These are phyloP conservation scores for Hirudo medicinalis DNA, from an alignment of 1,140 invertebrate species.

Conservation along the genomic window DNA sequence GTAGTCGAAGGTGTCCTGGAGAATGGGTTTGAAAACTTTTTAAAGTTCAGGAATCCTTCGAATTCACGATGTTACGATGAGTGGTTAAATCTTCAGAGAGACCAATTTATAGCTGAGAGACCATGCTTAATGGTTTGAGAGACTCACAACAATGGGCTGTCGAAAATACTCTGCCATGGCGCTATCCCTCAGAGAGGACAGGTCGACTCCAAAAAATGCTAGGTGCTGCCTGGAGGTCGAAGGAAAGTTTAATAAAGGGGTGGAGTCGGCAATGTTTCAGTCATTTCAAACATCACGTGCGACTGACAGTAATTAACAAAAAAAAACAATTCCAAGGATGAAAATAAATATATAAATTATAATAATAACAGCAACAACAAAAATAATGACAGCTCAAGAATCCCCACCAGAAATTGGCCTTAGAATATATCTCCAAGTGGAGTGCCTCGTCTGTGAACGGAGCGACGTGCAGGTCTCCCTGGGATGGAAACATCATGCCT, in stretches of 20 bases:
- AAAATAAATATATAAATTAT: not conserved
- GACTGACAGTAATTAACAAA: not conserved
- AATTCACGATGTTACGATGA: no score
- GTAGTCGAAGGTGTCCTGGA: constrained; percentile 87
- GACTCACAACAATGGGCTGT: constrained; percentile 73
- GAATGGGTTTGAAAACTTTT: constrained; percentile 18
- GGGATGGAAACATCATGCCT: constrained; percentile 83
- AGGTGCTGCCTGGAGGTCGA: constrained; percentile 21
- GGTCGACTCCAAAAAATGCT: constrained; percentile 88
- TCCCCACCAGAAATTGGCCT: constrained; percentile 97
- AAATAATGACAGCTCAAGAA: not conserved
- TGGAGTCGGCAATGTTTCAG: not conserved
- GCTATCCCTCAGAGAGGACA: constrained; percentile 71
- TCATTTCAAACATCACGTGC: no score
- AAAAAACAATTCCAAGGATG: not conserved
- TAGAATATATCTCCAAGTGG: constrained; percentile 95
- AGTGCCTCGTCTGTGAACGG: constrained; percentile 94
- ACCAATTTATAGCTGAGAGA: no score
- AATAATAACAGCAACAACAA: no score
- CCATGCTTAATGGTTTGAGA: not conserved
- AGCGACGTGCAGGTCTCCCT: constrained; percentile 90
- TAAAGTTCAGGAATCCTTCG: not conserved
- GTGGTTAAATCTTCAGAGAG: no score
- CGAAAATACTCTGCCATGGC: constrained; percentile 95
- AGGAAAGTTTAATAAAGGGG: not conserved